Evolutionary conservation across 2,888 invertebrate genomes (phyloP).

Genomic region (Drosophila algonquin): DNA sequence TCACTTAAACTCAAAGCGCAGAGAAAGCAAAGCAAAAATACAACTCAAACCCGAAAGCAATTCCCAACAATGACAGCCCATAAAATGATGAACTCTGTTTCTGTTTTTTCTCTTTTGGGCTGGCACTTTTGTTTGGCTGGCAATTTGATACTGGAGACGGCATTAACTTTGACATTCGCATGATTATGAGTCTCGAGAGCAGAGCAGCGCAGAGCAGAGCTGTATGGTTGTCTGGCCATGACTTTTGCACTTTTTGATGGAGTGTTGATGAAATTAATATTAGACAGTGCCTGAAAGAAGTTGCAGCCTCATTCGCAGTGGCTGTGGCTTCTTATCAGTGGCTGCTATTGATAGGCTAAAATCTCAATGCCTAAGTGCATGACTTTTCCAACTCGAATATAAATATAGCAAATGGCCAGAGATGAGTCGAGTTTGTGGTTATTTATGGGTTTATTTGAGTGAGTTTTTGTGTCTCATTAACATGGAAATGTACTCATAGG

Average conservation of each 20-base stretch:
- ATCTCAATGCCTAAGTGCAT: conserved; percentile 63
- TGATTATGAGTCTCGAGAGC: conserved; percentile 68
- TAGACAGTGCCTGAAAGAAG: conserved; percentile 45
- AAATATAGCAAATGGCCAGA: not conserved
- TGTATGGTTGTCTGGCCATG: conserved; percentile 45
- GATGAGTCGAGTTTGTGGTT: not conserved
- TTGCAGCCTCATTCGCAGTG: conserved; percentile 58
- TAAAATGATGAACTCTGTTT: conserved; percentile 63
- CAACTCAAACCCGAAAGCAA: conserved; percentile 36
- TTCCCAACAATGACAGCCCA: conserved; percentile 67
- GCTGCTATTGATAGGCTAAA: conserved; percentile 54
- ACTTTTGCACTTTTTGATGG: conserved; percentile 73
- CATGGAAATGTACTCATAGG: too few species aligned
- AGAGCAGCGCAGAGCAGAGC: conserved; percentile 12
- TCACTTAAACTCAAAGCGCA: conserved; percentile 71
- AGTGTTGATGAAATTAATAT: conserved; percentile 70
- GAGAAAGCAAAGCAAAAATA: conserved; percentile 38
- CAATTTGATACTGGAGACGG: conserved; percentile 63
- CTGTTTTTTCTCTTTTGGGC: conserved; percentile 11
- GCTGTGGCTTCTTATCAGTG: conserved; percentile 63
- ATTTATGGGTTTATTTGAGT: not conserved
- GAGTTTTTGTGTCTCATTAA: not conserved
- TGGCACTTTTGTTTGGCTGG: conserved; percentile 3
- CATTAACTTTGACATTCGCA: conserved; percentile 70
- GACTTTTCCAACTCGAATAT: conserved; percentile 40